A percentile compares a stretch with the other conserved stretches of the same genome.
These are phyloP conservation scores for Nomada ruficornis DNA, from an alignment of 2,888 invertebrate species.

Conservation along the genomic window DNA sequence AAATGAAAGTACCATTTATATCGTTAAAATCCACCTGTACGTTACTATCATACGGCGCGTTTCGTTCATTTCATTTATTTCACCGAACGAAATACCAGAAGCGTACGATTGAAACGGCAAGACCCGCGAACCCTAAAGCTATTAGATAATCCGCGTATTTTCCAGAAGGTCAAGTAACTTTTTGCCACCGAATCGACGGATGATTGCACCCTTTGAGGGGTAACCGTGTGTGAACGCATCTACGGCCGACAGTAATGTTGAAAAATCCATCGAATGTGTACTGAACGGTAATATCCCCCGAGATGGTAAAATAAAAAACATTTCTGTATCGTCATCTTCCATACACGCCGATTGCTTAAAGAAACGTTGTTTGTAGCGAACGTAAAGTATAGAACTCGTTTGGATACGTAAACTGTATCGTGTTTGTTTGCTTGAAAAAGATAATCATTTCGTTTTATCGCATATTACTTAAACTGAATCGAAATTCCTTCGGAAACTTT, in stretches of 20 bases:
- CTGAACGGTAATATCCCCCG: not conserved
- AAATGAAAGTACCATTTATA: conserved; percentile 4
- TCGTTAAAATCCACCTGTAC: not conserved
- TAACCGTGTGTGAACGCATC: conserved; percentile 18
- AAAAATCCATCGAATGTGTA: not conserved
- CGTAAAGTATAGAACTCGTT: not conserved
- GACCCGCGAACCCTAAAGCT: not conserved
- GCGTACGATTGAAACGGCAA: conserved; percentile 9
- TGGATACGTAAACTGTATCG: not conserved
- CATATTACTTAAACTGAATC: too few relatives aligned
- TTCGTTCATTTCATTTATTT: conserved; percentile 22
- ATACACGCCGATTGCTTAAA: not conserved
- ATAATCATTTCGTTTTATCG: too few relatives aligned
- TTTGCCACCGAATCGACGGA: conserved; percentile 34
- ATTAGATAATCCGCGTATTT: conserved; percentile 38
- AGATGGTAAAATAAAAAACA: conserved; percentile 17
- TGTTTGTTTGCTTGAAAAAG: not conserved
- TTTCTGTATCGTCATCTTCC: not conserved
- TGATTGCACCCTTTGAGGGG: conserved; percentile 45
- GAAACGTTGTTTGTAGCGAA: conserved; percentile 4
- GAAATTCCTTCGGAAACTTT: too few relatives aligned
- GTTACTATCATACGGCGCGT: not conserved
- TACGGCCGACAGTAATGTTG: conserved; percentile 13
- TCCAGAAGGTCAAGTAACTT: conserved; percentile 54
- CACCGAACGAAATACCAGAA: conserved; percentile 21